These are phyloP conservation scores for Sipha maydis DNA, from an alignment of 2,888 invertebrate genomes.

Conservation along the genomic window DNA sequence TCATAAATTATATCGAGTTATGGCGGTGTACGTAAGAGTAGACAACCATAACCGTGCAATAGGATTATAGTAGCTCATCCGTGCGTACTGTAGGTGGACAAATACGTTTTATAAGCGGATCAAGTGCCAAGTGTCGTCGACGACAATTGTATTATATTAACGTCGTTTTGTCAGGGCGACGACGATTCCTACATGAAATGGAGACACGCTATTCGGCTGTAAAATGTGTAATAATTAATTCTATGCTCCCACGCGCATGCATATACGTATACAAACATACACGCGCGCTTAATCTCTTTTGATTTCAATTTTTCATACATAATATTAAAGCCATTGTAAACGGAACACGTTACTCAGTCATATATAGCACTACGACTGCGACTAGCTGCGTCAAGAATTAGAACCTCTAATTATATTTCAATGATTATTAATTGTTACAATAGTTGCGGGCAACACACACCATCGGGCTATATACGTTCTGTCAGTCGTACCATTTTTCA, in stretches of 20 bases:
- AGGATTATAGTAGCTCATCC: background rate
- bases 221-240: background rate
- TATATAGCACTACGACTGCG: background rate
- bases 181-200: background rate
- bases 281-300: background rate
- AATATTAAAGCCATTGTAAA: background rate
- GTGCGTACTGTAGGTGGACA: background rate
- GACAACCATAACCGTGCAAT: background rate
- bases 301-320: constrained; percentile 1
- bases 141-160: background rate
- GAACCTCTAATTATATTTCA: constrained; percentile 26
- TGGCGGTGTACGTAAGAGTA: background rate
- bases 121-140: background rate
- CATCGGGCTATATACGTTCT: background rate
- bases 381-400: background rate
- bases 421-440: constrained; percentile 28
- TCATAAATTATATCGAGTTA: constrained; percentile 11
- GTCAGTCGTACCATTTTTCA: constrained; percentile 19
- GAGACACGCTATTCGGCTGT: background rate
- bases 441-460: background rate
- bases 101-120: constrained; percentile 26
- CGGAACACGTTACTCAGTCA: background rate
- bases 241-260: background rate
- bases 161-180: background rate
- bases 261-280: background rate